Base-by-base conservation (phyloP, 2,113 vertebrate species). In the Xenus cinereus region DNA sequence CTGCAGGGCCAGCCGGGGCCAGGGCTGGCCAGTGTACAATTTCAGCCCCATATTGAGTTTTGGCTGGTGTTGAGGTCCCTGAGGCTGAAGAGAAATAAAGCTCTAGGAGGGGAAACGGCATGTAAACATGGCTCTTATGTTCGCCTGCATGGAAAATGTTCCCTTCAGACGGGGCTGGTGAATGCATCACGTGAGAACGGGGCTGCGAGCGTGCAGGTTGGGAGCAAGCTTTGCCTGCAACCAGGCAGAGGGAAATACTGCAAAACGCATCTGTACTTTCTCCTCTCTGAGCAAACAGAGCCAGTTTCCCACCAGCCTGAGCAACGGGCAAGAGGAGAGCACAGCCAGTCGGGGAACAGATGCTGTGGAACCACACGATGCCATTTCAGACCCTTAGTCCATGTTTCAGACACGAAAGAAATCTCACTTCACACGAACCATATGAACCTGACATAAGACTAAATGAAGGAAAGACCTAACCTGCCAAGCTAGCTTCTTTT, bases 1-100 rank as follows among this genome's bases (percentile, higher is more conserved):
- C 39, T 24, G 80, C 69, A 89, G 73, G 62, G 79, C 71, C 1
- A 18, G 91, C 82, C 8, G 1, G 59, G 79, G 32, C 23, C 1
- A 2, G 72, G 48, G 23, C 54, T 0, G 2, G 86, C 53, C 81
- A 78, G 97, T 7, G 51, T 97, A 94, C 33, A 46, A 33, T 97
- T 97, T 96, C 96, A 97, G 86, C 81, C 93, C 94, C 96, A 57
- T 89, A 86, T 87, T 83, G 86, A 95, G 96, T 90, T 96, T 95
- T 97, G 97, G 97, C 96, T 93, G 91, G 15, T 41, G 84, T 14
- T 43, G 69, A 82, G 60, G 86, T 94, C 94, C 95, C 95, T 6
- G 63, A 93, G 76, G 94, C 93, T 85, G 93, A 94, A 93, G 78
- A 91, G 95, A 96, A 98, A 97, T 74, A 95, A 93, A 92, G 75